Percentiles rank a stretch among this genome's conserved stretches.
Evolutionary conservation across 2,797 vertebrate genomes (phyloP).

Genomic region (Squalus acanthias): DNA sequence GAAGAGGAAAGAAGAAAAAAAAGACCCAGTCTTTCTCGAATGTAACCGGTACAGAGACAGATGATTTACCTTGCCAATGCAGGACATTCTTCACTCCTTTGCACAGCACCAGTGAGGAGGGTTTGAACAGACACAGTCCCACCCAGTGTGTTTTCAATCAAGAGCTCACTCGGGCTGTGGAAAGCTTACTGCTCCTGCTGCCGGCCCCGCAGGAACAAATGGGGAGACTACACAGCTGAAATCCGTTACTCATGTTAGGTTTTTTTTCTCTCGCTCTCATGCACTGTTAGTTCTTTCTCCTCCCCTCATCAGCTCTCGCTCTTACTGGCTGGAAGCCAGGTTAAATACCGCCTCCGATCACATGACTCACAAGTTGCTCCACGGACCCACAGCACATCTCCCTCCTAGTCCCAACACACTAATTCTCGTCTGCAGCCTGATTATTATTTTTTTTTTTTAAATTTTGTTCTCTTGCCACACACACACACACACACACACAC

Average conservation of each 20-base stretch:
- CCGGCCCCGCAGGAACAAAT: background rate
- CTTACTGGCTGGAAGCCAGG: background rate
- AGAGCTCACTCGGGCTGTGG: background rate
- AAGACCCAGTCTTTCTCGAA: background rate
- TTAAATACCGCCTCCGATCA: background rate
- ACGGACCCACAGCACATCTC: background rate
- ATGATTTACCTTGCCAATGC: background rate
- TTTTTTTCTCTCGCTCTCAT: background rate
- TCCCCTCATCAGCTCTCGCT: background rate
- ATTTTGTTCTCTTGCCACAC: background rate
- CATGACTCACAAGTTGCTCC: slow-evolving; percentile 12
- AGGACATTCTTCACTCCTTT: background rate
- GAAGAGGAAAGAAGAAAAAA: background rate
- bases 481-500: too few relatives aligned
- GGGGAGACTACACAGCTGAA: background rate
- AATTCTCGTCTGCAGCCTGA: background rate
- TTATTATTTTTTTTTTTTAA: background rate
- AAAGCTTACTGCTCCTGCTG: background rate
- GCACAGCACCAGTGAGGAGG: background rate
- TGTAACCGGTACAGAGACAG: background rate
- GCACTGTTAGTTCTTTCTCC: background rate
- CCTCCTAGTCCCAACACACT: background rate
- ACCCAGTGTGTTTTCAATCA: background rate
- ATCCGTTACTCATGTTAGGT: background rate
- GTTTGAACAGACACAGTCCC: background rate